Evolutionary conservation across 1,140 invertebrate genomes (phyloP).

Genomic region (Metopolophium dirhodum): DNA sequence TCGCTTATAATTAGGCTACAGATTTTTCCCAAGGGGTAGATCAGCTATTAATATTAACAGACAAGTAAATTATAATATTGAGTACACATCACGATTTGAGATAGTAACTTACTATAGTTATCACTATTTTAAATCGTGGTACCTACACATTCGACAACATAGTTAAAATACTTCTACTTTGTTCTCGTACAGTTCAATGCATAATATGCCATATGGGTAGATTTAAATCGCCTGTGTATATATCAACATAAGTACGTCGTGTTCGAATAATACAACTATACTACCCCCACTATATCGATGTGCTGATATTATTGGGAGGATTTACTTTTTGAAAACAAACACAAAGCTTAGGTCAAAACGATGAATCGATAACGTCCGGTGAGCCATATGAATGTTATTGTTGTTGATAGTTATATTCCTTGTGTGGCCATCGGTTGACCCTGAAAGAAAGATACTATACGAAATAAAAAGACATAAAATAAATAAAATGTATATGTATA

Average conservation of each 20-base stretch:
- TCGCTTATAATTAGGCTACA: no score
- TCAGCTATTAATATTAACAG: no score
- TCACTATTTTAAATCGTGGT: no score
- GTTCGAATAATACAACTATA: not conserved
- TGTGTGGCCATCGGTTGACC: conserved; percentile 26
- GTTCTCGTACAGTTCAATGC: not conserved
- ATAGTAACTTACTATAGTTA: no score
- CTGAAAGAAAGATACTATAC: not conserved
- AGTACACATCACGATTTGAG: no score
- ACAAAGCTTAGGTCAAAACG: not conserved
- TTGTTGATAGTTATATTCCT: conserved; percentile 6
- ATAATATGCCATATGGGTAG: not conserved
- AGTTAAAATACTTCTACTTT: not conserved
- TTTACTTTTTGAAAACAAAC: not conserved
- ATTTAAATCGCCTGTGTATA: not conserved
- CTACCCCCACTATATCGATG: not conserved
- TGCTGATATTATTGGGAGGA: not conserved
- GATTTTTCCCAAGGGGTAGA: no score
- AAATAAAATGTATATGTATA: not conserved
- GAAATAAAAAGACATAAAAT: conserved; percentile 29
- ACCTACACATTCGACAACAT: not conserved
- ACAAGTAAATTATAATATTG: no score
- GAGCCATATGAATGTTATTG: not conserved
- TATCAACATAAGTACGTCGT: not conserved
- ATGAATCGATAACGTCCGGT: not conserved